These are phyloP conservation scores for Drosophila meridiana DNA, from an alignment of 2,888 invertebrate genomes.

Conservation along the genomic window DNA sequence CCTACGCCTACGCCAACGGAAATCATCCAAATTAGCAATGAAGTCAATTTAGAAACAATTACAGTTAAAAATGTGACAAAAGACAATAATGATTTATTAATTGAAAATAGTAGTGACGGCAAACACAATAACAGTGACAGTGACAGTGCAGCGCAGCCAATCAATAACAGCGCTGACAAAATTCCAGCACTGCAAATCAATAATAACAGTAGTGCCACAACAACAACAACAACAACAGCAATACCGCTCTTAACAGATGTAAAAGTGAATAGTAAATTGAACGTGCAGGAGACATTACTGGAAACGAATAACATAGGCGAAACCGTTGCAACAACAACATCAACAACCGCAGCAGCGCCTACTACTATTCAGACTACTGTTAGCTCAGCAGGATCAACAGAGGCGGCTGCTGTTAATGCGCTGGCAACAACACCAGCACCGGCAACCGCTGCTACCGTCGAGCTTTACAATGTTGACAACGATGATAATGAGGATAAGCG, in stretches of 20 bases:
- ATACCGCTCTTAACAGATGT: conserved; percentile 49
- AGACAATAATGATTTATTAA: conserved; percentile 44
- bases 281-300: conserved; percentile 75
- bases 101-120: conserved; percentile 42
- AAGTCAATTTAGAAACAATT: conserved; percentile 72
- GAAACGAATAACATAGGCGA: conserved; percentile 82
- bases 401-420: conserved; percentile 25
- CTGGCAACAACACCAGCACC: conserved; percentile 28
- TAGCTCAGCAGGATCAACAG: conserved; percentile 27
- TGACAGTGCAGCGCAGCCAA: conserved; percentile 31
- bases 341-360: conserved; percentile 24
- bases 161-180: conserved; percentile 33
- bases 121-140: conserved; percentile 35
- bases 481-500: conserved; percentile 41
- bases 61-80: conserved; percentile 48
- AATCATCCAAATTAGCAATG: conserved; percentile 79
- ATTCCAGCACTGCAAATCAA: conserved; percentile 29
- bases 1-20: conserved; percentile 67
- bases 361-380: conserved; percentile 11
- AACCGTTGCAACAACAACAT: conserved; percentile 51
- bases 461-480: conserved; percentile 30
- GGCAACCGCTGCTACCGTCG: conserved; percentile 33
- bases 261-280: conserved; percentile 44
- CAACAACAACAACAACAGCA: conserved; percentile 30
- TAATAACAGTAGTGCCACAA: conserved; percentile 35